Evolutionary conservation across 2,888 invertebrate species (phyloP).

Genomic region (Nephrotoma appendiculata): DNA sequence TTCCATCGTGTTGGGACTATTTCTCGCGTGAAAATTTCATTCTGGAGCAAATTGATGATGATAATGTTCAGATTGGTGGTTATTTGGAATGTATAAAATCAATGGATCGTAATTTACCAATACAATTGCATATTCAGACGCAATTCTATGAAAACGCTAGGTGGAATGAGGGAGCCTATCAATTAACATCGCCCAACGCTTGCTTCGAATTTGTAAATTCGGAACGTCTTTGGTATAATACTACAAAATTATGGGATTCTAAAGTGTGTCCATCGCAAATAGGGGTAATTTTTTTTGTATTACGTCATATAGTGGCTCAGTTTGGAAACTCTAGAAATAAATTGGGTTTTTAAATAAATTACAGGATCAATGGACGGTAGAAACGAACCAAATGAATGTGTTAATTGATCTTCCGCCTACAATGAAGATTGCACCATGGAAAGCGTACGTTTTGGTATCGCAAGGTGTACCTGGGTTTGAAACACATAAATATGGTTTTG

Average conservation of each 20-base stretch:
- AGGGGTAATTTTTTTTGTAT: neutral
- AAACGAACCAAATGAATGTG: neutral
- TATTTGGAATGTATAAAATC: neutral
- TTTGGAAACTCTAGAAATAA: neutral
- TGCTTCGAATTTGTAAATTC: neutral
- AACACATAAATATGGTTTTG: neutral
- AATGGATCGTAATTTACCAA: neutral
- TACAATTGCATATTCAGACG: neutral
- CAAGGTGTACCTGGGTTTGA: neutral
- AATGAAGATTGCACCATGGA: neutral
- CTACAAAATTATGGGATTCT: neutral
- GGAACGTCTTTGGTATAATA: neutral
- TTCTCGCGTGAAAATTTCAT: neutral
- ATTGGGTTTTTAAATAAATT: neutral
- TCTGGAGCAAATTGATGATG: neutral
- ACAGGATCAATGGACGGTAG: neutral
- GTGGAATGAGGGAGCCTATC: neutral
- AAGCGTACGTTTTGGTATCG: neutral
- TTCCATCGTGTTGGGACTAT: neutral
- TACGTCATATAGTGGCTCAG: too few species aligned
- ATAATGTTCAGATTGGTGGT: neutral
- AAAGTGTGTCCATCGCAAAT: neutral
- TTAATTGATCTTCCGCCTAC: neutral
- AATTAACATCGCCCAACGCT: neutral
- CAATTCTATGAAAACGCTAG: neutral